Evolutionary conservation across 2,797 vertebrate genomes (phyloP).

Genomic region (Catostomus latipinnis): DNA sequence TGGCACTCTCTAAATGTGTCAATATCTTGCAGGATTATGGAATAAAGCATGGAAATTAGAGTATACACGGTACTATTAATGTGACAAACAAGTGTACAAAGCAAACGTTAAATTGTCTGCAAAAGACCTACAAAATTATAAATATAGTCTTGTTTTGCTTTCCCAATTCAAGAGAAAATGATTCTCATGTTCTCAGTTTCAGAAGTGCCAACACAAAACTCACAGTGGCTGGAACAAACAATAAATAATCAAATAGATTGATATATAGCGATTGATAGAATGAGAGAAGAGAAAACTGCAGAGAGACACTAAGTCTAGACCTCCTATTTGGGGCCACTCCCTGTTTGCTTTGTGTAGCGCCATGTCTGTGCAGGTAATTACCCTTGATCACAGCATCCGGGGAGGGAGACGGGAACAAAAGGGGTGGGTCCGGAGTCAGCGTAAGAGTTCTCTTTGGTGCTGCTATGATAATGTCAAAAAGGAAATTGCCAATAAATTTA

Average conservation of each 20-base stretch:
- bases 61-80: neutral
- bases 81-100: neutral
- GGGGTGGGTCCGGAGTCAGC: conserved; percentile 31
- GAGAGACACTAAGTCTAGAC: conserved; percentile 82
- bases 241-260: conserved; percentile 56
- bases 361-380: conserved; percentile 83
- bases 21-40: neutral
- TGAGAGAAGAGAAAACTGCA: conserved; percentile 52
- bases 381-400: conserved; percentile 68
- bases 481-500: conserved; percentile 66
- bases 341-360: conserved; percentile 78
- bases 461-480: conserved; percentile 54
- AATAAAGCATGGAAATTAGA: neutral
- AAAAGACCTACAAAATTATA: neutral
- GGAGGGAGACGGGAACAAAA: conserved; percentile 42
- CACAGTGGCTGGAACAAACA: conserved; percentile 10
- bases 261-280: conserved; percentile 55
- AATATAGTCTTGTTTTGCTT: conserved; percentile 2
- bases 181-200: neutral
- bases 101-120: neutral
- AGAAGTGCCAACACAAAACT: neutral
- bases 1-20: neutral
- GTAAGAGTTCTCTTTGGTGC: conserved; percentile 49
- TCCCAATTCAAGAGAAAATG: neutral
- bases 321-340: conserved; percentile 75